These are phyloP conservation scores for Malachius bipustulatus DNA, from an alignment of 2,888 invertebrate species.

Conservation along the genomic window DNA sequence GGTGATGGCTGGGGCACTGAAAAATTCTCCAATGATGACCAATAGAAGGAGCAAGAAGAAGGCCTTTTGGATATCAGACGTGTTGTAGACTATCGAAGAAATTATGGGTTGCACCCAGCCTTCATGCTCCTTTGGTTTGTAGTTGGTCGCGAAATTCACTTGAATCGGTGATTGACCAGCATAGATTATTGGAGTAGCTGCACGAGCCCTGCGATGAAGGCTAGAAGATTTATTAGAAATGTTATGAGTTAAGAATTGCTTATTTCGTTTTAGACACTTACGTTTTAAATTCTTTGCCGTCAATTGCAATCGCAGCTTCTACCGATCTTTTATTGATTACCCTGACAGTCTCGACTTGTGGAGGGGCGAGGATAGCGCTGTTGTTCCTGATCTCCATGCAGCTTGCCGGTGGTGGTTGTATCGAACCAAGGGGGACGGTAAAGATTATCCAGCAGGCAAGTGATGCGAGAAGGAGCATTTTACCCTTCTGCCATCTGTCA, in stretches of 20 bases:
- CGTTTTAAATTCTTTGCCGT: neutral
- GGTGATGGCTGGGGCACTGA: conserved; percentile 91
- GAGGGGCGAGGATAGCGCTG: conserved; percentile 51
- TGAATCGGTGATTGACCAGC: conserved; percentile 61
- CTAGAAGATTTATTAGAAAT: no score
- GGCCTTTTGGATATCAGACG: conserved; percentile 83
- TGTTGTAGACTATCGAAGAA: conserved; percentile 85
- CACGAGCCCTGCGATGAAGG: conserved; percentile 22
- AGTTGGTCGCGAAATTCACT: conserved; percentile 65
- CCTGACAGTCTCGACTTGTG: conserved; percentile 37
- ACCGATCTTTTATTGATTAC: conserved; percentile 43
- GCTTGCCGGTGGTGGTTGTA: conserved; percentile 86
- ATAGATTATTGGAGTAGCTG: conserved; percentile 33
- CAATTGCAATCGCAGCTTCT: conserved; percentile 13
- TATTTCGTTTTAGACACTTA: neutral
- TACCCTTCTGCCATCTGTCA: conserved; percentile 75
- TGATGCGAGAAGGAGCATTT: conserved; percentile 77
- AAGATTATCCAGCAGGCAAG: conserved; percentile 93
- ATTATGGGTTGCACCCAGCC: conserved; percentile 83
- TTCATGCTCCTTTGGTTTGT: conserved; percentile 53
- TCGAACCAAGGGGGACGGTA: conserved; percentile 89
- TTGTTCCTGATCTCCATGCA: conserved; percentile 60
- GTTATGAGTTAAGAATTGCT: no score
- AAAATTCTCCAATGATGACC: conserved; percentile 94
- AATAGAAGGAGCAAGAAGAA: conserved; percentile 88